These are phyloP conservation scores for Tiphia femorata DNA, from an alignment of 2,888 invertebrate species.

Conservation along the genomic window DNA sequence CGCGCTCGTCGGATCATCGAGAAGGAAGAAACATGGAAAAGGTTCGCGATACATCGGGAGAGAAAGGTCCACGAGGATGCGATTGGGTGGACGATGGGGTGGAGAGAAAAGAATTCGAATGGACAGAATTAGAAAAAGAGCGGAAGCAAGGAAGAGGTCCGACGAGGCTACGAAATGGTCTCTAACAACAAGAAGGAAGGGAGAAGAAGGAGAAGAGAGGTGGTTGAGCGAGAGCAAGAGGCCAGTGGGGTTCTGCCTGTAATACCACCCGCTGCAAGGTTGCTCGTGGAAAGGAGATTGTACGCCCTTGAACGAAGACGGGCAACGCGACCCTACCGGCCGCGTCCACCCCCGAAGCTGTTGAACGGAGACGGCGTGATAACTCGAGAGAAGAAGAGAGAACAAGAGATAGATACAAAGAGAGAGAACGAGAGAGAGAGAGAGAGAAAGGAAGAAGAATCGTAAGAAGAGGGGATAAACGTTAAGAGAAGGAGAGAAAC, in stretches of 20 bases:
- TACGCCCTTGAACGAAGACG: conserved; percentile 64
- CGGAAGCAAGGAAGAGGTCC: not conserved
- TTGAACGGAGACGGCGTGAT: no score
- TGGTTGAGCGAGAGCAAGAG: conserved; percentile 10
- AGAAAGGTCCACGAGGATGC: no score
- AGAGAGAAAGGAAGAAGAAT: not conserved
- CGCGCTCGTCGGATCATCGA: no score
- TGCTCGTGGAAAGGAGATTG: conserved; percentile 44
- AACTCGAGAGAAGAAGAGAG: conserved; percentile 7
- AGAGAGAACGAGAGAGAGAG: conserved; percentile 3
- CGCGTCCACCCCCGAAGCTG: no score
- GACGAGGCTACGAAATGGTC: no score
- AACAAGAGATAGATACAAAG: conserved; percentile 5
- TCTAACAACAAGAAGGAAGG: not conserved
- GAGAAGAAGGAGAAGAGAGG: conserved; percentile 10
- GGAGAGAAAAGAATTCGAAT: no score
- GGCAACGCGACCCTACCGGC: conserved; percentile 50
- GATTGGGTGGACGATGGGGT: no score
- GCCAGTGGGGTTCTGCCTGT: not conserved
- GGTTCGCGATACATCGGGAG: no score
- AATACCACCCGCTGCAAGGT: conserved; percentile 29
- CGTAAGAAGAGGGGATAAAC: not conserved
- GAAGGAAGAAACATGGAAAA: no score
- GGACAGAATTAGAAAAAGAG: not conserved
- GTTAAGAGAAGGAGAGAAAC: not conserved